These are phyloP conservation scores for Petaurus breviceps DNA, from an alignment of 2,113 vertebrate species.

Conservation along the genomic window DNA sequence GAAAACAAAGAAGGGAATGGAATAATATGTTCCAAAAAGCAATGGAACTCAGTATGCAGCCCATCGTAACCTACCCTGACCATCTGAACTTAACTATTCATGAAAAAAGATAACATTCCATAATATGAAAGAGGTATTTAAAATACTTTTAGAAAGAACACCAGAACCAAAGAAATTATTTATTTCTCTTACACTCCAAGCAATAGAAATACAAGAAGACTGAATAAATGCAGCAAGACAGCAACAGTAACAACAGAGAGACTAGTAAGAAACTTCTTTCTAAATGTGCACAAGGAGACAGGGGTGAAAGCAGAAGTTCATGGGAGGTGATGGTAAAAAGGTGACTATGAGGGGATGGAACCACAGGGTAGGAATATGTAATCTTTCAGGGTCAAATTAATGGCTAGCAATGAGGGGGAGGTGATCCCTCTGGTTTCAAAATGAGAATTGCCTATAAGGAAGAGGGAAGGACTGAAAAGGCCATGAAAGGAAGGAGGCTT, in stretches of 20 bases:
- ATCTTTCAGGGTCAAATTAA: too few species aligned
- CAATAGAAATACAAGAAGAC: neutral
- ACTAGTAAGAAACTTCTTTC: neutral
- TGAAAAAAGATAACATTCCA: neutral
- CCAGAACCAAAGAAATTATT: neutral
- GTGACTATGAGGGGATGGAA: too few species aligned
- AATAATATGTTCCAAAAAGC: neutral
- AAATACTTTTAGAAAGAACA: neutral
- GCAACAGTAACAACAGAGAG: neutral
- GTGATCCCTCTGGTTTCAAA: too few species aligned
- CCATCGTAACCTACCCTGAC: neutral
- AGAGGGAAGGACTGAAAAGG: too few species aligned
- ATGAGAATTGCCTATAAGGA: too few species aligned
- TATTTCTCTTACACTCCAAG: neutral
- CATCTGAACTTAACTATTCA: neutral
- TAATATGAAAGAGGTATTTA: neutral
- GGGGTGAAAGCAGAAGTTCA: neutral
- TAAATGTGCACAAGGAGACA: neutral
- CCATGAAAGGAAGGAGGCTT: too few species aligned
- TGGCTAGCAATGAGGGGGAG: too few species aligned
- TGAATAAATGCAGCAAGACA: neutral
- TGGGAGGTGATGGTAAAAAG: too few species aligned
- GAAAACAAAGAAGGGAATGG: neutral
- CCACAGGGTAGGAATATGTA: too few species aligned
- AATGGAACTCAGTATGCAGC: neutral